Percentiles rank a stretch among this genome's conserved stretches.
phyloP scores from a whole-genome alignment of 2,888 invertebrate genomes.

The Sialis lutaria region DNA sequence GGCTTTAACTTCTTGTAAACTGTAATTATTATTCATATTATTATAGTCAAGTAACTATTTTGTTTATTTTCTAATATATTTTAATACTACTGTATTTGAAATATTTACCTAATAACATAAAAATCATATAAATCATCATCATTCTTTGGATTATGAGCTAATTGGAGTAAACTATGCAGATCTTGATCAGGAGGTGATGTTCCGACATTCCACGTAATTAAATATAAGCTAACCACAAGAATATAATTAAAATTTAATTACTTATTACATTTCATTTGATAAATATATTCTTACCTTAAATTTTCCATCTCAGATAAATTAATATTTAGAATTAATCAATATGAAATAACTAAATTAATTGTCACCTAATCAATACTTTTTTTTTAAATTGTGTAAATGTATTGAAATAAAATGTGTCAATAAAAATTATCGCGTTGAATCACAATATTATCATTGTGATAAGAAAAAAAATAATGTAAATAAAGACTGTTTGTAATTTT shows the following conservation, averaged over 20 bases:
- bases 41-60: not conserved
- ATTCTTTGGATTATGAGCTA: constrained; percentile 41
- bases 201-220: constrained; percentile 85
- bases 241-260: not conserved
- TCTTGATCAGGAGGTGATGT: constrained; percentile 57
- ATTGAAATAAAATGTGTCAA: too few species aligned
- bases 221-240: constrained; percentile 43
- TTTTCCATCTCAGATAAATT: not conserved
- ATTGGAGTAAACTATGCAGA: constrained; percentile 48
- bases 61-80: not conserved
- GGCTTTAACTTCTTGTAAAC: constrained; percentile 78
- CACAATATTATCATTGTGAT: too few species aligned
- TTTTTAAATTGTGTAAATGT: too few species aligned
- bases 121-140: constrained; percentile 59
- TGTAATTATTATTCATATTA: constrained; percentile 19
- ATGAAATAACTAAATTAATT: too few species aligned
- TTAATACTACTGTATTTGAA: not conserved
- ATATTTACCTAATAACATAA: constrained; percentile 59
- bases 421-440: too few species aligned
- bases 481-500: too few species aligned
- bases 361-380: too few species aligned
- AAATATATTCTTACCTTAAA: not conserved
- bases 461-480: too few species aligned
- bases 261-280: not conserved
- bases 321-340: too few species aligned